Base-by-base conservation (phyloP, 2,888 invertebrate genomes). In the Maniola hyperantus region DNA sequence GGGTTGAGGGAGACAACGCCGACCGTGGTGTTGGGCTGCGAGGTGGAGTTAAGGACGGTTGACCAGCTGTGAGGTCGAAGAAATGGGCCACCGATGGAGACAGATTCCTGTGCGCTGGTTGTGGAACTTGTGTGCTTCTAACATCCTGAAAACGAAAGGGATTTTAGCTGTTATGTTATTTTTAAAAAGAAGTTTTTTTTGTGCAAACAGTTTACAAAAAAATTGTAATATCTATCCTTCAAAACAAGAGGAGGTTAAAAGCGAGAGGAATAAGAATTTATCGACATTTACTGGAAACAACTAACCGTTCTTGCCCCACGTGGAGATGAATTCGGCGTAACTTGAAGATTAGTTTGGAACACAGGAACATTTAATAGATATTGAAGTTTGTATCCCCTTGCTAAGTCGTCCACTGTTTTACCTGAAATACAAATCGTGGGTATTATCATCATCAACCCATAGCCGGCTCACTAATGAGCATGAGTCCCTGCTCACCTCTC, bases 11-110 rank as follows among this genome's bases (percentile, higher is more conserved):
- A 33, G 68, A 64, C 61, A 68, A 68, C 15, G 64, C 36, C 11
- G 39, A 57, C 39, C 69, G 50, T 26, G 26, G 2, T 55, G 65
- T 51, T 6, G 72, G 72, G 20, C 71, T 74, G 39, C 78, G 78
- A 46, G 89, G 82, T n/a, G 89, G 83, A n/a, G 83, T 81, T 64
- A 89, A 72, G 4, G 82, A 78, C 0, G 84, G 66, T 69, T 88
- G 89, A 54, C 75, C 78, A 33, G 86, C 82, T 44, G 89, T 87
- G 76, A 90, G 86, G 71, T 88, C 75, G 68, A 92, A 92, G 75
- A 92, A 92, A 71, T 83, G 81, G 11, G 90, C 91, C 6, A 92
- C 92, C 1, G 91, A 91, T 10, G 92, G 92, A 6, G 92, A 92
- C 54, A 91, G 76, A 71, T 85, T 87, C 71, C 87, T 79, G 15